Conservation (phyloP, 2,113 vertebrate species). For the Dipodomys spectabilis region DNA sequence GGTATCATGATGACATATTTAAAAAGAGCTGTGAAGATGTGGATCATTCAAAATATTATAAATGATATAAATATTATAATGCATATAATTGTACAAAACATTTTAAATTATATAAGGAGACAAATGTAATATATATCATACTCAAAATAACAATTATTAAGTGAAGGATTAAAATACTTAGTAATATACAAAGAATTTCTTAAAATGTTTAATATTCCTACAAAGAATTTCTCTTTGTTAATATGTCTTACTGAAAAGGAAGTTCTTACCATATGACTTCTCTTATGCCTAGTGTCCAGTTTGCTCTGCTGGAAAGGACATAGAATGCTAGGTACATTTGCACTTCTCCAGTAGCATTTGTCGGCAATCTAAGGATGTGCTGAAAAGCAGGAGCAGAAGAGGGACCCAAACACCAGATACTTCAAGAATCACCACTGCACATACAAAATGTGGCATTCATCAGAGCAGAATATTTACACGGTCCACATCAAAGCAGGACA, state of each 20-base stretch:
- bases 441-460: neutral
- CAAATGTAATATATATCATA: neutral
- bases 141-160: neutral
- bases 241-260: neutral
- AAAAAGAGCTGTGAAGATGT: neutral
- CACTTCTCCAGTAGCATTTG: neutral
- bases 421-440: neutral
- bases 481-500: neutral
- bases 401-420: neutral
- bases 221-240: neutral
- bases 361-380: neutral
- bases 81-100: too few species aligned
- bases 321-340: neutral
- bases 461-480: neutral
- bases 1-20: neutral
- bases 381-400: neutral
- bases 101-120: neutral
- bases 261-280: neutral
- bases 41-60: neutral
- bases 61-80: too few species aligned
- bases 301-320: neutral
- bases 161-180: neutral
- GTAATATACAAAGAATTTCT: too few species aligned
- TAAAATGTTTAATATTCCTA: neutral
- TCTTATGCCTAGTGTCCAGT: neutral